Percentiles rank a stretch among this genome's conserved stretches.
These are phyloP conservation scores for Zaprionus vittiger DNA, from an alignment of 1,140 invertebrate species.

Conservation along the genomic window DNA sequence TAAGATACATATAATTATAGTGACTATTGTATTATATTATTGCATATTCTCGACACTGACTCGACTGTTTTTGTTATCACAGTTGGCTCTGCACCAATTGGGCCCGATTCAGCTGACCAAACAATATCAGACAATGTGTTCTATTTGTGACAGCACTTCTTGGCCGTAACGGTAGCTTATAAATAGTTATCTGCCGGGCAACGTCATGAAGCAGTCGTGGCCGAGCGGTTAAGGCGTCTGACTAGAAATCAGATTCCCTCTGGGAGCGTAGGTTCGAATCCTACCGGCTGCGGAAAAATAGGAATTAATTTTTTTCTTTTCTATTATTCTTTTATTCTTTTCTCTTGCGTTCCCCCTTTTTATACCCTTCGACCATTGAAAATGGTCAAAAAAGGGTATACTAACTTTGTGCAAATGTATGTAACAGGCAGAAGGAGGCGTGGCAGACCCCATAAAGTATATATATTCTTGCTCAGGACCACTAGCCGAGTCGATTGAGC, in stretches of 20 bases:
- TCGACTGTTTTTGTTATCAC: neutral
- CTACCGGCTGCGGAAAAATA: constrained; percentile 89
- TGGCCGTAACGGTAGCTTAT: neutral
- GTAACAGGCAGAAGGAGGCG: no score
- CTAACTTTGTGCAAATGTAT: no score
- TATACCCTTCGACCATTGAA: no score
- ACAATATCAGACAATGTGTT: neutral
- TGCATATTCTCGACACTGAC: neutral
- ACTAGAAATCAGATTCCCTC: constrained; percentile 94
- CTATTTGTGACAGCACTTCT: neutral
- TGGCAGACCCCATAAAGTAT: no score
- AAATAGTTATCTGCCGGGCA: neutral
- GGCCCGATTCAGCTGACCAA: neutral
- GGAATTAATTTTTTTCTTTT: neutral
- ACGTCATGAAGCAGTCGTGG: constrained; percentile 88
- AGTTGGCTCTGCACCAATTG: neutral
- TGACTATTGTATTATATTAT: neutral
- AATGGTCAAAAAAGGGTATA: no score
- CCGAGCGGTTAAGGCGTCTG: constrained; percentile 94
- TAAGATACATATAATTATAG: no score
- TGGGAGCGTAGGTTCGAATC: constrained; percentile 94
- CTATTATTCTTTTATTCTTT: neutral
- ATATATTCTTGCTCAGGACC: no score
- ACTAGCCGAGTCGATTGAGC: no score
- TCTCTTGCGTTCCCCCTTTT: neutral